Base-by-base conservation (phyloP, 2,888 invertebrate genomes). In the Stictocephala bisonia region DNA sequence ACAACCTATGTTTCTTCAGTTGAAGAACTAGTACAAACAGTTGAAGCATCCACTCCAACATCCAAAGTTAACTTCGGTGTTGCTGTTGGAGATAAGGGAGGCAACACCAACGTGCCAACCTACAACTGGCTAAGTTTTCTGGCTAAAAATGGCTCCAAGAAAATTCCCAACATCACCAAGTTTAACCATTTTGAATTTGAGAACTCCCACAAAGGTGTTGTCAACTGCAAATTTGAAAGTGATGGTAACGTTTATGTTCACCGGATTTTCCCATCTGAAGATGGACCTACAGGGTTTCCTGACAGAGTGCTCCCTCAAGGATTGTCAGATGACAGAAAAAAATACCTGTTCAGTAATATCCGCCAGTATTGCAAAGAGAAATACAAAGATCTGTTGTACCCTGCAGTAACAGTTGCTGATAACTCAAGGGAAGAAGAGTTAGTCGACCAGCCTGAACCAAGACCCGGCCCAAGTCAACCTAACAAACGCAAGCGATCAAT, bases 281-380 rank as follows among this genome's bases (percentile, higher is more conserved):
- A 35, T 31, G 70, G 20, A 24, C 53, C 24, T 29, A 24, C 29
- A 70, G 35, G 53, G 20, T 70, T 70, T 53, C 70, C 70, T 20
- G 35, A 70, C 1, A 31, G 20, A 70, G 35, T 70, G 6, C 18
- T 22, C 40, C 53, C 70, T n/a, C 29, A 53, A 35, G 70, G 70
- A 18, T 4, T 70, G 24, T 18, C 53, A 22, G 20, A 35, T 15
- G 40, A 53, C 20, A 70, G 56, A 20, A 70, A 35, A 22, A 53
- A 35, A n/a, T 70, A 70, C 40, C 31, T 70, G 18, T 56, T 7
- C 70, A 53, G 13, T n/a, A 70, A 53, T n/a, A n/a, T n/a, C n/a
- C n/a, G n/a, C n/a, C n/a, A n/a, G n/a, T n/a, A n/a, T n/a, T n/a
- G n/a, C n/a, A n/a, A n/a, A n/a, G n/a, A n/a, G 11, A 24, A 70